These are phyloP conservation scores for Galendromus occidentalis DNA, from an alignment of 1,140 invertebrate species.

Conservation along the genomic window DNA sequence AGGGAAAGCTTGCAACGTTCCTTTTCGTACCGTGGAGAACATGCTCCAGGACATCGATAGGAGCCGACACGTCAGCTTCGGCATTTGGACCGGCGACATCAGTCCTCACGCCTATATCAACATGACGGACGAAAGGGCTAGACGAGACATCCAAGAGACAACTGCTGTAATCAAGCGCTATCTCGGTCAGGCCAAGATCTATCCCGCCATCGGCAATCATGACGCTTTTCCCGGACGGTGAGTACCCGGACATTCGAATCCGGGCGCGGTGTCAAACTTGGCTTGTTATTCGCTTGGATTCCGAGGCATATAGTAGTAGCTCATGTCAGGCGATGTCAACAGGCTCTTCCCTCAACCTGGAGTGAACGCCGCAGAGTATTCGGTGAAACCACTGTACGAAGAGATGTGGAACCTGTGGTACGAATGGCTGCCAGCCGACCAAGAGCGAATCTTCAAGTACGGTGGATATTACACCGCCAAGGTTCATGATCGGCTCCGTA, in stretches of 20 bases:
- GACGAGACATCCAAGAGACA: slow-evolving; percentile 61
- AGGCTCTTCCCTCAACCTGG: neutral
- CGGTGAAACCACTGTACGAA: slow-evolving; percentile 1
- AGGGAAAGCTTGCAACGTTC: slow-evolving; percentile 55
- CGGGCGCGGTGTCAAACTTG: too few relatives aligned
- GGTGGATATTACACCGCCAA: slow-evolving; percentile 49
- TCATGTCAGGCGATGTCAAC: neutral
- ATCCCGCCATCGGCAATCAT: slow-evolving; percentile 84
- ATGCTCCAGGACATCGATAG: slow-evolving; percentile 68
- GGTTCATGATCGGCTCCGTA: slow-evolving; percentile 40
- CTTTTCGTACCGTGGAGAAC: slow-evolving; percentile 68
- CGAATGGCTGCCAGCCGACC: slow-evolving; percentile 6
- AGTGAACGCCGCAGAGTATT: neutral
- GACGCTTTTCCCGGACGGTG: neutral
- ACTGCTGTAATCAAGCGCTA: slow-evolving; percentile 52
- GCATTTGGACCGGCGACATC: slow-evolving; percentile 93
- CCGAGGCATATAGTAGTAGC: too few relatives aligned
- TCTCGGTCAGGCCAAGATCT: slow-evolving; percentile 76
- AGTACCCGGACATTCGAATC: too few relatives aligned
- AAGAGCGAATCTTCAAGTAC: slow-evolving; percentile 11
- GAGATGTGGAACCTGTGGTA: slow-evolving; percentile 11
- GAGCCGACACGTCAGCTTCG: slow-evolving; percentile 52
- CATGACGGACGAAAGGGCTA: slow-evolving; percentile 69
- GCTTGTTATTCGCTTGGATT: too few relatives aligned
- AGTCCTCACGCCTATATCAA: slow-evolving; percentile 96